Evolutionary conservation across 1,140 invertebrate species (phyloP), one percentile per base, ranked within the genome.

Genomic region (Drosophila micromelanica): DNA sequence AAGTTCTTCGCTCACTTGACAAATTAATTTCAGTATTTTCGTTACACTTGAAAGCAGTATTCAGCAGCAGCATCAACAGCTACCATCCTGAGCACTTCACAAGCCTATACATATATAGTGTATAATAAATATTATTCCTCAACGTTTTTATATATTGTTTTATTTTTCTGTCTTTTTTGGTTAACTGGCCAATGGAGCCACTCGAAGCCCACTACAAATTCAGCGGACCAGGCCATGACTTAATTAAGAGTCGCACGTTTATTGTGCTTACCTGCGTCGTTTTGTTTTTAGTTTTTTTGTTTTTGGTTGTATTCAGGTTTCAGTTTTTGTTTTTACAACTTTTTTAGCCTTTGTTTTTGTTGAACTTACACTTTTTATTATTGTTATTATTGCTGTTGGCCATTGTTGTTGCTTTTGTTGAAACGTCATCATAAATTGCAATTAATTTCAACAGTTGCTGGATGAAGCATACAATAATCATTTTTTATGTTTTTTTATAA

Each of bases 361-460:
- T 76, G 67, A 67, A 70, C 82, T 70, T 68, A 72, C 55, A 69
- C 63, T 84, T 59, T 70, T 70, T 62, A 65, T 64, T 63, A 70
- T 57, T 49, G 62, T 80, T 85, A 62, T 63, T 85, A 63, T 81
- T 86, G 77, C 75, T 81, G 75, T 59, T 49, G 42, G 45, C 60
- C 43, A 27, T 51, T 64, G 54, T 38, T 59, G 57, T 81, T 82
- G 75, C 71, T 82, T 67, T 81, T 82, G 84, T 77, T 90, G 85
- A 85, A 90, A 87, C 82, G 79, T 86, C 87, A 86, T 87, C 87
- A 77, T 90, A 90, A 90, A 90, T 90, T 90, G 87, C 87, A 90
- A 90, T 90, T 90, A 90, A 90, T 87, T 90, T 90, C 69, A 63
- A 51, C 63, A 64, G 76, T 52, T 54, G 43, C 51, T 75, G 56